Evolutionary conservation across 2,888 invertebrate genomes (phyloP).

Genomic region (Phaedon cochleariae): DNA sequence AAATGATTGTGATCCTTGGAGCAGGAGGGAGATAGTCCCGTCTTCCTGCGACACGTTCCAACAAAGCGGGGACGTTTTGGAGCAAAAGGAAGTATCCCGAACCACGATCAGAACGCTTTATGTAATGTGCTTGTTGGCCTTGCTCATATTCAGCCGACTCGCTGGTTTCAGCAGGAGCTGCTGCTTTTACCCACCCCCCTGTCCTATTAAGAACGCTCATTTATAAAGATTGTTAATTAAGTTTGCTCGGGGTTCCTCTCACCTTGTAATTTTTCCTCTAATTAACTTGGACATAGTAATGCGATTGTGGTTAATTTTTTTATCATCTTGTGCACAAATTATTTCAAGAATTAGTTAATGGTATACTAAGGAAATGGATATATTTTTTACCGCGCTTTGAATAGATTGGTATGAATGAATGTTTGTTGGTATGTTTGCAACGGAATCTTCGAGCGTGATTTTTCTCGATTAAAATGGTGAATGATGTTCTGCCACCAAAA

Average conservation of each 20-base stretch:
- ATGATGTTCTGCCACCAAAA: no score
- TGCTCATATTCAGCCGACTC: constrained; percentile 18
- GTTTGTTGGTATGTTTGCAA: no score
- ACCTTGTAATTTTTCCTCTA: neutral
- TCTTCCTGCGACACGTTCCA: neutral
- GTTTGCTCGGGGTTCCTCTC: constrained; percentile 4
- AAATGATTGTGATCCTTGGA: neutral
- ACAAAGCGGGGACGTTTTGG: neutral
- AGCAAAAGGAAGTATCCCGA: constrained; percentile 25
- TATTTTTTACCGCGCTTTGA: no score
- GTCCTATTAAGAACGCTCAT: constrained; percentile 10
- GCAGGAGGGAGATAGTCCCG: neutral
- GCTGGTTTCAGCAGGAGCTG: constrained; percentile 4
- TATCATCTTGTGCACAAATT: neutral
- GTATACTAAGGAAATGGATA: no score
- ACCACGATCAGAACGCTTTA: constrained; percentile 31
- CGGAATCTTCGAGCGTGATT: no score
- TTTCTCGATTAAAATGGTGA: no score
- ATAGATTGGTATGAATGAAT: no score
- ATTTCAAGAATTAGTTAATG: no score
- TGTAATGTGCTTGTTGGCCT: constrained; percentile 28
- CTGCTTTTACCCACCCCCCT: neutral
- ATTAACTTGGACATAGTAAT: constrained; percentile 9
- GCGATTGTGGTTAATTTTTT: neutral
- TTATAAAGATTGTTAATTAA: constrained; percentile 13